Evolutionary conservation across 2,888 invertebrate genomes (phyloP).

Genomic region (Schrankia costaestrigalis): DNA sequence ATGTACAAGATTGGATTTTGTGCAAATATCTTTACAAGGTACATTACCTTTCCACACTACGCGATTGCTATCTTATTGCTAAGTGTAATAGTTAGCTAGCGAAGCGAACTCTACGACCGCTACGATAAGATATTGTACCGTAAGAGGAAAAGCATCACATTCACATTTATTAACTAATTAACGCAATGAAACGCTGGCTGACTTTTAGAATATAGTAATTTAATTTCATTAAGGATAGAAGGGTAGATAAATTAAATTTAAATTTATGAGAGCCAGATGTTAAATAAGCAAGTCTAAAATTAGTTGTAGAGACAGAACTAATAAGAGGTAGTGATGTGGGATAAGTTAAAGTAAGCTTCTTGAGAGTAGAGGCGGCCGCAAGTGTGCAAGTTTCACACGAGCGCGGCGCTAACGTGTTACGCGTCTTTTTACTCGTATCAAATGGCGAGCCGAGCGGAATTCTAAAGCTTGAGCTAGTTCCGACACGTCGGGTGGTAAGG

Average conservation of each 20-base stretch:
- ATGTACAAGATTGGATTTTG: slow-evolving; percentile 50
- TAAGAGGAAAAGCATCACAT: slow-evolving; percentile 26
- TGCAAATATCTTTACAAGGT: slow-evolving; percentile 39
- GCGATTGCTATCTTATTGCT: slow-evolving; percentile 33
- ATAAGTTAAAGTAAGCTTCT: slow-evolving; percentile 38
- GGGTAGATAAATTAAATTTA: slow-evolving; percentile 11
- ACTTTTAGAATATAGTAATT: slow-evolving; percentile 18
- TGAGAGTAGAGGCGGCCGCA: slow-evolving; percentile 33
- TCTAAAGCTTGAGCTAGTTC: slow-evolving; percentile 53
- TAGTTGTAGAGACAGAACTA: slow-evolving; percentile 35
- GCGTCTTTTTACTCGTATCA: slow-evolving; percentile 52
- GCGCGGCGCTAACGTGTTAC: slow-evolving; percentile 31
- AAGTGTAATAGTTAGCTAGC: slow-evolving; percentile 34
- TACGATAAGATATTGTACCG: slow-evolving; percentile 27
- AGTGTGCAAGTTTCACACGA: slow-evolving; percentile 47
- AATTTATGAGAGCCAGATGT: slow-evolving; percentile 13
- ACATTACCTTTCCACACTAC: slow-evolving; percentile 30
- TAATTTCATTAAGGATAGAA: slow-evolving; percentile 23
- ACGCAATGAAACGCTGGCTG: slow-evolving; percentile 32
- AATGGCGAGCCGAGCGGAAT: slow-evolving; percentile 43
- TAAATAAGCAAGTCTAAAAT: slow-evolving; percentile 16
- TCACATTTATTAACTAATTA: slow-evolving; percentile 36
- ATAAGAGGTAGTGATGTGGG: slow-evolving; percentile 30
- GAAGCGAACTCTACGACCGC: slow-evolving; percentile 34
- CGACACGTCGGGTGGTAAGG: slow-evolving; percentile 31